Percentiles rank a stretch among this genome's conserved stretches.
These are phyloP conservation scores for Lumbricus terrestris DNA, from an alignment of 2,888 invertebrate species.

Conservation along the genomic window DNA sequence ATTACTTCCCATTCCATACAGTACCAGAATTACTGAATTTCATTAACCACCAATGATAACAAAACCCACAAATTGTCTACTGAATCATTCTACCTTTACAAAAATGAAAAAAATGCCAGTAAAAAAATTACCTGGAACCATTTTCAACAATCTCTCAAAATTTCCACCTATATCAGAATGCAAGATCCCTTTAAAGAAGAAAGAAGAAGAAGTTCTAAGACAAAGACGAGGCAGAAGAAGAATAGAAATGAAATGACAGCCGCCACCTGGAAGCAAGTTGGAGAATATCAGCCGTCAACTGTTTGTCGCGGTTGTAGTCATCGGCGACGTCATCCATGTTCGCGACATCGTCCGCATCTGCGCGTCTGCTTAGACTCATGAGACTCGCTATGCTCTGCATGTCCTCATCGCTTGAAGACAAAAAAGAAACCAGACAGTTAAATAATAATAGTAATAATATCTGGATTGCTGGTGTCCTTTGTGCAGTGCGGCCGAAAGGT, in stretches of 20 bases:
- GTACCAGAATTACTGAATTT: neutral
- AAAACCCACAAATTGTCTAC: neutral
- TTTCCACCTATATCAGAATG: neutral
- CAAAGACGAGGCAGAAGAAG: neutral
- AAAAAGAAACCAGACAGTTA: slow-evolving; percentile 12
- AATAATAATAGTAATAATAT: no score
- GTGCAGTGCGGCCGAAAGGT: neutral
- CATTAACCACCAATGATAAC: no score
- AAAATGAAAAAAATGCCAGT: neutral
- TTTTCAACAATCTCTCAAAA: neutral
- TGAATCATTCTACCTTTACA: neutral
- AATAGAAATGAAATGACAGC: neutral
- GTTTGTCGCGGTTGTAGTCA: neutral
- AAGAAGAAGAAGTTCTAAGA: no score
- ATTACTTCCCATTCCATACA: neutral
- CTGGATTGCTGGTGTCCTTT: neutral
- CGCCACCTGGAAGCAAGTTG: slow-evolving; percentile 7
- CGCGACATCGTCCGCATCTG: slow-evolving; percentile 73
- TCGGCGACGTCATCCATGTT: slow-evolving; percentile 88
- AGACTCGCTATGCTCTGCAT: slow-evolving; percentile 96
- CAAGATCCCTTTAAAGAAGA: neutral
- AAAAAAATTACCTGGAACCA: no score
- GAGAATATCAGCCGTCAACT: slow-evolving; percentile 10
- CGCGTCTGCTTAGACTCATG: slow-evolving; percentile 71
- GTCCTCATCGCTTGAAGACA: slow-evolving; percentile 79